Conservation (phyloP, 2,113 vertebrate species). For the Scortum barcoo region DNA sequence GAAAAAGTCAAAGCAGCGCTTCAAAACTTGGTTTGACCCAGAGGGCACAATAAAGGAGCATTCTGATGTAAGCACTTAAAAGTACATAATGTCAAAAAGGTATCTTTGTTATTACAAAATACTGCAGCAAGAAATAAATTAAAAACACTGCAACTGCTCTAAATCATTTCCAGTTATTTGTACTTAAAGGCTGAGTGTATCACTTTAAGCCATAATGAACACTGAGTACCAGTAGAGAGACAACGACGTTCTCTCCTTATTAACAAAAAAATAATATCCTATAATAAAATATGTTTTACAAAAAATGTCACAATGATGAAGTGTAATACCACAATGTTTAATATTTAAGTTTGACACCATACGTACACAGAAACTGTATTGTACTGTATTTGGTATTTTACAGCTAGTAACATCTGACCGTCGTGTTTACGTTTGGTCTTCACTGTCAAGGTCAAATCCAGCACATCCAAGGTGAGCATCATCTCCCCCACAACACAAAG, state of each 20-base stretch:
- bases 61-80: slow-evolving; percentile 14
- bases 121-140: background rate
- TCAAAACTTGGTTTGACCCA: slow-evolving; percentile 27
- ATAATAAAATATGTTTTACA: background rate
- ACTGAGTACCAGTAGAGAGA: slow-evolving; percentile 2
- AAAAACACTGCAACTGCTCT: background rate
- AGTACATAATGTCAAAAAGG: slow-evolving; percentile 23
- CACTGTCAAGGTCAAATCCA: slow-evolving; percentile 57
- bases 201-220: background rate
- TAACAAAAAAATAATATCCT: background rate
- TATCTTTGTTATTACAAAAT: slow-evolving; percentile 25
- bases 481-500: slow-evolving; percentile 50
- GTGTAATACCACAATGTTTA: background rate
- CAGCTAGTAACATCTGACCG: background rate
- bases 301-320: background rate
- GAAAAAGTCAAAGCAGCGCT: background rate
- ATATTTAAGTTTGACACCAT: background rate
- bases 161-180: slow-evolving; percentile 21
- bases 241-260: background rate
- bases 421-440: slow-evolving; percentile 35
- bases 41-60: background rate
- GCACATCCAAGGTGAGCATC: slow-evolving; percentile 70
- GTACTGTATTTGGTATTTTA: background rate
- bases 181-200: slow-evolving; percentile 4
- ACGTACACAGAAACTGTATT: background rate